Evolutionary conservation across 2,888 invertebrate genomes (phyloP), one percentile per base, ranked within the genome.

Genomic region (Peribatodes rhomboidaria): DNA sequence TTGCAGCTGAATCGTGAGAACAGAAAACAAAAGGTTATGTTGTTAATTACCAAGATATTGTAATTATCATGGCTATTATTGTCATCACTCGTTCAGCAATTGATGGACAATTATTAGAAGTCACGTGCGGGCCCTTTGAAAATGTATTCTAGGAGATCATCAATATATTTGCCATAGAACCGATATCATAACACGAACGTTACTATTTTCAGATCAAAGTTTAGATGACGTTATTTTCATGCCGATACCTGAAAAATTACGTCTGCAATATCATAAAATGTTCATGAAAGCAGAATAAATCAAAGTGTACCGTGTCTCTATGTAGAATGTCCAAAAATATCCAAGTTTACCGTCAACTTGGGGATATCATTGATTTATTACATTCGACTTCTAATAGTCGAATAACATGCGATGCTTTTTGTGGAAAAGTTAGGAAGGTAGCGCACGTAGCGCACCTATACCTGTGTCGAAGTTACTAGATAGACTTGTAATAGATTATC

Each of bases 351-450:
- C 61, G 61, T 33, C 39, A 70, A 53, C 14, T 20, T 16, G 20
- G 2, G 42, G 16, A 46, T 33, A 55, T 61, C 64, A 65, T 65
- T 67, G 66, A 69, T 68, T 68, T 71, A 62, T 67, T 49, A 42
- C 49, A 13, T 27, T n/a, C 47, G 53, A 66, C 59, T 9, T n/a
- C n/a, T 44, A 68, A 71, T 58, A 53, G 20, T 59, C 37, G 49
- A 56, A 50, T 37, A 31, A 9, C 71, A 71, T 65, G 71, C 71
- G 50, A 71, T 44, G 61, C 37, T 53, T 62, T 56, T 56, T 41
- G 42, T 59, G n/a, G 37, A 9, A 42, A 18, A 11, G 14, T 11
- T 11, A 42, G 3, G 8, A 42, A 42, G 42, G 9, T 41, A 16
- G 3, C n/a, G 9, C 9, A 16, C 9, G 6, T 41, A 16, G 18